Evolutionary conservation across 2,113 vertebrate genomes (phyloP).

Genomic region (Polypterus senegalus): DNA sequence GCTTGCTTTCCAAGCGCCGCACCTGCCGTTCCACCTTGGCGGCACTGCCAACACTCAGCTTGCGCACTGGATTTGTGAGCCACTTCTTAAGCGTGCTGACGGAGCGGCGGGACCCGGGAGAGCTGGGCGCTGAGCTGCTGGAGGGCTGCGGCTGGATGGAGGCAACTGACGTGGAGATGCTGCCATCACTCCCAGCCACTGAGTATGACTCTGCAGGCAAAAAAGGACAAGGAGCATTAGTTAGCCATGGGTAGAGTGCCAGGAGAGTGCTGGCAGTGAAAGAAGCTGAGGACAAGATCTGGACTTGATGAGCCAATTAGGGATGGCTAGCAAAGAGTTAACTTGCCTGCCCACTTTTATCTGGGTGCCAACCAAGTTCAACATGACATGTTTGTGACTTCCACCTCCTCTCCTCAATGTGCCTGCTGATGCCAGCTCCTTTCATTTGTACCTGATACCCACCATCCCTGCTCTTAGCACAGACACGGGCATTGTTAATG

Average conservation of each 20-base stretch:
- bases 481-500: no score
- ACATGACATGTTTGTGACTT: no score
- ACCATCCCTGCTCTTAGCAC: no score
- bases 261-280: no score
- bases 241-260: neutral
- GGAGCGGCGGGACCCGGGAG: conserved; percentile 62
- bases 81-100: conserved; percentile 72
- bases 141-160: conserved; percentile 66
- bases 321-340: no score
- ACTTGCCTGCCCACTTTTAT: no score
- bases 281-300: no score
- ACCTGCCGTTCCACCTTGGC: conserved; percentile 51
- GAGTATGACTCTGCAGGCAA: conserved; percentile 67
- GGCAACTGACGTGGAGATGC: conserved; percentile 71
- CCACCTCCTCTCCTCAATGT: no score
- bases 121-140: conserved; percentile 67
- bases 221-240: neutral
- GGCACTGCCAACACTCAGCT: conserved; percentile 47
- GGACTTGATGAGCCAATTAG: no score
- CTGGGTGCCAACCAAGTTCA: no score
- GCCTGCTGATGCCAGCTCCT: no score
- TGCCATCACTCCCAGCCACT: conserved; percentile 73
- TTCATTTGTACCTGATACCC: no score
- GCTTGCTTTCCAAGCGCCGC: conserved; percentile 49
- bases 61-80: conserved; percentile 70